Base-by-base conservation (phyloP, 2,113 vertebrate genomes). In the Protomyctophum bolini region DNA sequence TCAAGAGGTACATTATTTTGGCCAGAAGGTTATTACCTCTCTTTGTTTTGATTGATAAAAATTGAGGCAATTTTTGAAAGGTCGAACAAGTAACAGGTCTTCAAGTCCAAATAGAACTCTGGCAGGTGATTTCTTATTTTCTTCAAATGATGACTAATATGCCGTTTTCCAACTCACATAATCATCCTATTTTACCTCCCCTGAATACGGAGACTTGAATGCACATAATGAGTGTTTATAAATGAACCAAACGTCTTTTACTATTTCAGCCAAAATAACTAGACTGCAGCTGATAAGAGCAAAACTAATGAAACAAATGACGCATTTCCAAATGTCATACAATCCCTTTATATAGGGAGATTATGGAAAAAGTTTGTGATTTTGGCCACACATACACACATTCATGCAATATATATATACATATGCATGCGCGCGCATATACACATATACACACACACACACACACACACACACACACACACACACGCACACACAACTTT, bases 21-120 rank as follows among this genome's bases (percentile, higher is more conserved):
- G 81, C 72, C 83, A 67, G 71, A 72, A 57, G 10, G 83, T 77
- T 85, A 89, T 93, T 90, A 91, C 91, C 79, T 77, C 73, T 83
- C 76, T 91, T 92, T 91, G 89, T 88, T 91, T 91, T 92, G 91
- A 93, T 91, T 91, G 92, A 90, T 92, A 90, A 90, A 92, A 92
- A 93, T 91, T 89, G 92, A 91, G 77, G 91, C 91, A 93, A 92
- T 93, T 92, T 93, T 89, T 88, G 73, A 89, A 76, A 77, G 79
- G 64, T 84, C 70, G 79, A 89, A 87, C 72, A 78, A 91, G 86
- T 72, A 84, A 75, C 78, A 84, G 71, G 76, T 86, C 87, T 83
- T 83, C 70, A 46, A 72, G 77, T 76, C 61, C 83, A 89, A 91
- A 90, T 82, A 73, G 71, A 88, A 79, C 79, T 67, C 71, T 45